phyloP scores from a whole-genome alignment of 92 coral and sea anemone species.

The Actinernus sp. region DNA sequence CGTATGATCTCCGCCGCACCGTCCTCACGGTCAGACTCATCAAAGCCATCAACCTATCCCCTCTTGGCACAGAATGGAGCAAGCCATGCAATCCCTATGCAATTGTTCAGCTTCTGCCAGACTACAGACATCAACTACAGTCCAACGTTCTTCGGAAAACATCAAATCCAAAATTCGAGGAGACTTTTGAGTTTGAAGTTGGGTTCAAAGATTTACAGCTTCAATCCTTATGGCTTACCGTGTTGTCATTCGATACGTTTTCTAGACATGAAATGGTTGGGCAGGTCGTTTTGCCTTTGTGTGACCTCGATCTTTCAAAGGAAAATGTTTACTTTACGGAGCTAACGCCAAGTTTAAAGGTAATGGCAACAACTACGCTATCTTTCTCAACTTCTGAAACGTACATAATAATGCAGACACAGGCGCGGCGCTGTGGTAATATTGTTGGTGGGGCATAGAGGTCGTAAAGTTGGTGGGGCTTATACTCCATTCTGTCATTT shows the following conservation, averaged over 20 bases:
- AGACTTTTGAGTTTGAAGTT: constrained; percentile 93
- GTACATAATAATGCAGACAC: too few species aligned
- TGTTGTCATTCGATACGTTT: constrained; percentile 77
- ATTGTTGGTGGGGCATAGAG: too few species aligned
- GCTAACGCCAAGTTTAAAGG: constrained; percentile 86
- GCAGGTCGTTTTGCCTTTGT: constrained; percentile 76
- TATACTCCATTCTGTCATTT: too few species aligned
- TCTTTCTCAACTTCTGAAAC: too few species aligned
- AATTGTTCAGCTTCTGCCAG: constrained; percentile 84
- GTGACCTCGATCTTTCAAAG: constrained; percentile 67
- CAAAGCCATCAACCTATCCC: constrained; percentile 71
- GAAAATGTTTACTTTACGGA: constrained; percentile 72
- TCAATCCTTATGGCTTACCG: constrained; percentile 84
- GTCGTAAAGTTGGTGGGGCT: too few species aligned
- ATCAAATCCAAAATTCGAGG: constrained; percentile 81
- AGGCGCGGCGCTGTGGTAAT: too few species aligned
- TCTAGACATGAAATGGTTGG: constrained; percentile 92
- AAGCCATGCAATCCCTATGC: constrained; percentile 90
- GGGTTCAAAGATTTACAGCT: constrained; percentile 44
- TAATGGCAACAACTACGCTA: constrained; percentile 30
- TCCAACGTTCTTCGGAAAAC: constrained; percentile 91
- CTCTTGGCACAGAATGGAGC: constrained; percentile 51
- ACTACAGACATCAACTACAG: constrained; percentile 89
- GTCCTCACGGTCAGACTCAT: constrained; percentile 69
- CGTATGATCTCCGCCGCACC: constrained; percentile 74